Evolutionary conservation across 2,113 vertebrate genomes (phyloP), one percentile per base, ranked within the genome.

Genomic region (Peromyscus maniculatus): DNA sequence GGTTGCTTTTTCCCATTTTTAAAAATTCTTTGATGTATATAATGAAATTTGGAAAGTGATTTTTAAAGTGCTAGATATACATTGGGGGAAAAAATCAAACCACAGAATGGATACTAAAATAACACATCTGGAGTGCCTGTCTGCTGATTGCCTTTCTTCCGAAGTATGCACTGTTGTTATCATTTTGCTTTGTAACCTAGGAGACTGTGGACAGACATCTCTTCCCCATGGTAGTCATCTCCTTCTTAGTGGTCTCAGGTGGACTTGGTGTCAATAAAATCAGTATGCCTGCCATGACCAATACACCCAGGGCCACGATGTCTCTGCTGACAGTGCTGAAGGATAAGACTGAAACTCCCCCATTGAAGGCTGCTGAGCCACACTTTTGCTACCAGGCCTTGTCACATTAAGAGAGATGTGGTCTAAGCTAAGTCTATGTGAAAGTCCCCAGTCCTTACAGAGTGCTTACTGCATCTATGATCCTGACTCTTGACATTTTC

Each of bases 391-490:
- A 39, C 36, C 55, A 67, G 87, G n/a, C 28, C 10, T 86, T 84
- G 75, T 93, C 89, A 88, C 31, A 22, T 46, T 59, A 89, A 91
- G 36, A 69, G 26, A 93, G 57, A 95, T 74, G 57, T 74, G 49
- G 82, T 75, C 66, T 86, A 46, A 22, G 59, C 49, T 91, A 80
- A 86, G 59, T 82, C 71, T 89, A 74, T 31, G 16, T 43, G 15
- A 9, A 86, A 96, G 43, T 74, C 62, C 3, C 80, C 31, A 24
- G 22, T 17, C 93, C 95, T 91, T 39, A 59, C 71, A 72, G 80
- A 84, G 62, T 28, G 55, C 28, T 49, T 31, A 82, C n/a, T 78
- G 62, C 7, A 6, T 49, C 3, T 9, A 5, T 57, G 28, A 88
- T 21, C 15, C 62, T 67, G 74, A 89, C 52, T 87, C 67, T 7